These are phyloP conservation scores for Himalopsyche anomala DNA, from an alignment of 2,888 invertebrate genomes.

Conservation along the genomic window DNA sequence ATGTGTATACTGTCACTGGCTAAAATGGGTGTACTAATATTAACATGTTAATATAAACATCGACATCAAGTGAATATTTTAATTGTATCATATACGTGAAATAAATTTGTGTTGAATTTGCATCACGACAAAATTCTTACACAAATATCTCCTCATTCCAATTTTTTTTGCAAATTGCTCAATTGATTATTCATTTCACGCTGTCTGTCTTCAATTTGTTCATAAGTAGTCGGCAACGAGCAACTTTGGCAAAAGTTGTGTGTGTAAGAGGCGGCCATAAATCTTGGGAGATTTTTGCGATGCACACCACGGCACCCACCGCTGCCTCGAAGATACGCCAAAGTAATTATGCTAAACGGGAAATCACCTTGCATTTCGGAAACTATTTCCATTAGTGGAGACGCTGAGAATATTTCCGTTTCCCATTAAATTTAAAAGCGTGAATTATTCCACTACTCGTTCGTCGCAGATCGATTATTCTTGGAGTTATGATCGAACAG, in stretches of 20 bases:
- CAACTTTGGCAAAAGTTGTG: slow-evolving; percentile 27
- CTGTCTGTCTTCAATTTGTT: slow-evolving; percentile 9
- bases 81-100: no score
- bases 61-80: no score
- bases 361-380: slow-evolving; percentile 54
- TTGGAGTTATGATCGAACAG: not conserved
- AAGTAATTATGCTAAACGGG: slow-evolving; percentile 61
- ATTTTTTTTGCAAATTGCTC: slow-evolving; percentile 8
- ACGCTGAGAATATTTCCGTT: slow-evolving; percentile 46
- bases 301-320: slow-evolving; percentile 28
- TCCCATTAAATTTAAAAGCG: slow-evolving; percentile 32
- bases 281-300: slow-evolving; percentile 49
- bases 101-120: no score
- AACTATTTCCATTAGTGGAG: slow-evolving; percentile 48
- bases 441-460: not conserved
- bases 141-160: not conserved
- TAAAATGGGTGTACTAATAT: no score
- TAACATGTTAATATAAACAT: no score
- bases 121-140: not conserved
- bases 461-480: not conserved
- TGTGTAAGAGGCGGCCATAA: slow-evolving; percentile 36
- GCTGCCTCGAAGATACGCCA: slow-evolving; percentile 46
- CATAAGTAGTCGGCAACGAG: not conserved
- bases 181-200: slow-evolving; percentile 24
- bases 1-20: no score